Conservation (phyloP, 2,888 invertebrate species). For the Eutolmus rufibarbis region DNA sequence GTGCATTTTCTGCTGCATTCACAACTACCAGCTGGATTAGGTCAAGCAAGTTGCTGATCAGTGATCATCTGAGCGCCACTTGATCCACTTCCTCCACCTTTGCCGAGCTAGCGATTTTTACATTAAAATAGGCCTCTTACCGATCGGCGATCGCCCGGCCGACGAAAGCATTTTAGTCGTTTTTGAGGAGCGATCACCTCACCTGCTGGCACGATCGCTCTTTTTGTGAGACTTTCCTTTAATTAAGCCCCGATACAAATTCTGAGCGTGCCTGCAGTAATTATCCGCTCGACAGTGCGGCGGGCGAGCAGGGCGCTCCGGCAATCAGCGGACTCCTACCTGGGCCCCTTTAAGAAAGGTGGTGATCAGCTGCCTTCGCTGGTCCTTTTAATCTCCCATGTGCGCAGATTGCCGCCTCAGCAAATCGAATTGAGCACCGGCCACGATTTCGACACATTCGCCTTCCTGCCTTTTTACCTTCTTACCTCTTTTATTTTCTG, state of each 20-base stretch:
- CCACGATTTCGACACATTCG: not conserved
- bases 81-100: not conserved
- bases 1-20: not conserved
- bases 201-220: not conserved
- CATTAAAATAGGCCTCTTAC: not conserved
- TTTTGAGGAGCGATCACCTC: not conserved
- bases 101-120: not conserved
- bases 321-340: not conserved
- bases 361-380: not conserved
- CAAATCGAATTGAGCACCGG: not conserved
- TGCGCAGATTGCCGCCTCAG: not conserved
- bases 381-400: not conserved
- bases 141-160: not conserved
- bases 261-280: not conserved
- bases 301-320: not conserved
- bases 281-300: not conserved
- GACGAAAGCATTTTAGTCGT: not conserved
- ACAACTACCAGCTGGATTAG: not conserved
- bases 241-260: not conserved
- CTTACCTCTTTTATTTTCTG: not conserved
- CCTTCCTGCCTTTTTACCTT: not conserved
- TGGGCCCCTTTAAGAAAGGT: not conserved
- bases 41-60: not conserved
- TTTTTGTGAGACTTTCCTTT: not conserved
- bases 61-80: not conserved